Conservation (phyloP, 2,113 vertebrate genomes). For the Damaliscus lunatus region DNA sequence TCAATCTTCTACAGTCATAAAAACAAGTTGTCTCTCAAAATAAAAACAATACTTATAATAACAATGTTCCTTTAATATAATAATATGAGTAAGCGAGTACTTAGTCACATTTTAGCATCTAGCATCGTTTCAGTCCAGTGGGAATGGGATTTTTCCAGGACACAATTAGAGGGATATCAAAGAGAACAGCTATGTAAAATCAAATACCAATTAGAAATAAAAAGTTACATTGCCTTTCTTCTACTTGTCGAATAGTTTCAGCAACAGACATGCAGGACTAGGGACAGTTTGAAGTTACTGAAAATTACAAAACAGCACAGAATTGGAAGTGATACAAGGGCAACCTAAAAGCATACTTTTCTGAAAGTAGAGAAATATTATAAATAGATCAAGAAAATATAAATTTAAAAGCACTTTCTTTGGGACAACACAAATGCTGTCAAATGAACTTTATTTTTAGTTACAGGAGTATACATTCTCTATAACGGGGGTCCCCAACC, state of each 20-base stretch:
- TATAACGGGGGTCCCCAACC: neutral
- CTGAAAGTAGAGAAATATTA: neutral
- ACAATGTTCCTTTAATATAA: neutral
- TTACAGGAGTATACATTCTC: neutral
- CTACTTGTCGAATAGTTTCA: neutral
- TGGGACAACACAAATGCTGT: neutral
- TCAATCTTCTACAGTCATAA: neutral
- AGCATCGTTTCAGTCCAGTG: neutral
- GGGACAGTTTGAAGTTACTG: neutral
- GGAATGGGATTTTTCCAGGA: neutral
- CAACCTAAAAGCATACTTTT: neutral
- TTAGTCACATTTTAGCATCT: neutral
- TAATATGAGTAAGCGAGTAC: neutral
- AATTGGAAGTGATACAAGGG: neutral
- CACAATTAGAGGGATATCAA: neutral
- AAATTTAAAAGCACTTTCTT: neutral
- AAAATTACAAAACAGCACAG: neutral
- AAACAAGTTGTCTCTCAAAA: neutral
- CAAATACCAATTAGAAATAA: slow-evolving; percentile 20
- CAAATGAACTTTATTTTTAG: neutral
- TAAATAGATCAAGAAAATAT: neutral
- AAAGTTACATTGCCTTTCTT: neutral
- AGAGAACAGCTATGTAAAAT: neutral
- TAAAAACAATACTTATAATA: neutral
- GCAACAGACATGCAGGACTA: neutral